Conservation (phyloP, 2,797 vertebrate species). For the Rhodeus uyekii region DNA sequence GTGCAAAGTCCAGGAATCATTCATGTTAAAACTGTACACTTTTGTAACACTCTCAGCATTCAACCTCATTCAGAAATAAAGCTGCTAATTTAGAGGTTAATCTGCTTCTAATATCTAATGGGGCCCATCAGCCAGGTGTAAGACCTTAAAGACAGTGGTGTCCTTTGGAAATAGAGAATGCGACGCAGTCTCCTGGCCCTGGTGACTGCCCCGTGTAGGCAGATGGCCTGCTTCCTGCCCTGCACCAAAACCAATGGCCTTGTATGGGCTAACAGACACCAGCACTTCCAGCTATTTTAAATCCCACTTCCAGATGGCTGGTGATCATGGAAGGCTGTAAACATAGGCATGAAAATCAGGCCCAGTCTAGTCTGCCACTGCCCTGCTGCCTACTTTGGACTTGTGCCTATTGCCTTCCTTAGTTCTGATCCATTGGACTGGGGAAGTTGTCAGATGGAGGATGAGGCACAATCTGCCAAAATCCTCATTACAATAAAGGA, state of each 20-base stretch:
- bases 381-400: conserved; percentile 58
- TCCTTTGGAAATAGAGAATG: conserved; percentile 37
- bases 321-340: conserved; percentile 56
- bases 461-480: conserved; percentile 42
- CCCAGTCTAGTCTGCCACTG: conserved; percentile 49
- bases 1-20: not conserved
- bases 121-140: not conserved
- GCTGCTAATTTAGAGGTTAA: not conserved
- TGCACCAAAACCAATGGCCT: conserved; percentile 39
- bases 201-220: not conserved
- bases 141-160: conserved; percentile 15
- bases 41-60: not conserved
- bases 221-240: conserved; percentile 40
- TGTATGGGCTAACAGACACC: conserved; percentile 55
- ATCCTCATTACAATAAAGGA: conserved; percentile 43
- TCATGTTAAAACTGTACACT: not conserved
- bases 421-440: conserved; percentile 48
- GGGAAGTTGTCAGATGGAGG: conserved; percentile 51
- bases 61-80: not conserved
- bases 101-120: not conserved
- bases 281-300: conserved; percentile 64
- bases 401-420: conserved; percentile 51
- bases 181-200: conserved; percentile 32
- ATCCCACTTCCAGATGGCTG: conserved; percentile 56
- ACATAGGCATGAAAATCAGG: conserved; percentile 52